Evolutionary conservation across 2,113 vertebrate genomes (phyloP), one percentile per base, ranked within the genome.

Genomic region (Melanerpes formicivorus): DNA sequence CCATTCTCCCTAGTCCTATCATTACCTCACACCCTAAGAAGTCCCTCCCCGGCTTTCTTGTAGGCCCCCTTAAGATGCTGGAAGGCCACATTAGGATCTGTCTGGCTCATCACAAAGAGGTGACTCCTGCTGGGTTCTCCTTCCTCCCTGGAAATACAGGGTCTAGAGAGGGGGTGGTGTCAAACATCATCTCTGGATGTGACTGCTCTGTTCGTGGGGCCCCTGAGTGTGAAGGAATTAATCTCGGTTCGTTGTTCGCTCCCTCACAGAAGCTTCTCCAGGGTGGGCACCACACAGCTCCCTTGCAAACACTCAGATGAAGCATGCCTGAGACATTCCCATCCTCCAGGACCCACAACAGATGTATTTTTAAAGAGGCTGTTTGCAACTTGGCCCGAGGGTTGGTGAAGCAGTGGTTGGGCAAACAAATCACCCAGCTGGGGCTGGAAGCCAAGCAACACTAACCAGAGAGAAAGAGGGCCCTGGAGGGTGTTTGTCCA

Each of bases 211-310:
- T 34, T 32, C 44, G 3, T 23, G 22, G 75, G 67, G 48, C 71
- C n/a, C 32, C 52, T 0, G 4, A 64, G 18, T 9, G 58, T 7
- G 25, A 70, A 54, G 40, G 26, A 3, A 10, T 40, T 55, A 32
- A 25, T 10, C 32, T 73, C 3, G 2, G 7, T 44, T 25, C 1
- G 2, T 4, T 22, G 42, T 1, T 59, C 0, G 3, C 19, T 48
- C 56, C 60, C 44, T 15, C 6, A 4, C 32, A 77, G 78, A n/a
- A 3, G 16, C 66, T 60, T 70, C 80, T 84, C 55, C 13, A 23
- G 56, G 34, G 55, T 59, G 70, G 40, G 34, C 8, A 29, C 32
- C 2, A 0, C 66, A 59, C 25, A 26, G 58, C 26, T 56, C 64
- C 63, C 52, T 16, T 55, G n/a, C 52, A 65, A 79, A 63, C 56